phyloP scores from a whole-genome alignment of 2,888 invertebrate genomes.

The Drosophila meridionalis region DNA sequence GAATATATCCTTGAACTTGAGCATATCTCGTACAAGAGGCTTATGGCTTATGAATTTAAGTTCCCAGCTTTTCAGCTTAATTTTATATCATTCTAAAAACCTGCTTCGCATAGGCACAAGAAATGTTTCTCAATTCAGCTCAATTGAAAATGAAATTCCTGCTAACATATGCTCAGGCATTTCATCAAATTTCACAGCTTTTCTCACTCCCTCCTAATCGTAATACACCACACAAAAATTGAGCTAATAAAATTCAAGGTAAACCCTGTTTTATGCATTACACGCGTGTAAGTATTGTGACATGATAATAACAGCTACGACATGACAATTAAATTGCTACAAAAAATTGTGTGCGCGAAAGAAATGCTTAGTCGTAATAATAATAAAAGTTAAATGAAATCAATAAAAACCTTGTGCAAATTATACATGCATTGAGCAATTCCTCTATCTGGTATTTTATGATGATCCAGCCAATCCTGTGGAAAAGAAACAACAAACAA shows the following conservation, averaged over 20 bases:
- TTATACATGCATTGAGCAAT: slow-evolving; percentile 85
- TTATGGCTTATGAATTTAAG: not conserved
- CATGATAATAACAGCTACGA: slow-evolving; percentile 14
- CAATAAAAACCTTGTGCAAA: slow-evolving; percentile 85
- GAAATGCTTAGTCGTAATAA: slow-evolving; percentile 23
- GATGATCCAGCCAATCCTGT: slow-evolving; percentile 85
- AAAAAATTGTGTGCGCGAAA: not conserved
- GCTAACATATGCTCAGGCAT: not conserved
- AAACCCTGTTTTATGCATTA: not conserved
- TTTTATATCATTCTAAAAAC: not conserved
- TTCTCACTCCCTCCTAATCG: too few species aligned
- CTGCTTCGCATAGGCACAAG: not conserved
- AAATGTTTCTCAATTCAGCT: not conserved
- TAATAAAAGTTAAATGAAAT: slow-evolving; percentile 51
- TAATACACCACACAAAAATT: not conserved
- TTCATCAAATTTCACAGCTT: not conserved
- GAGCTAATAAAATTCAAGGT: not conserved
- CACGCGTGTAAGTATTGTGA: slow-evolving; percentile 6
- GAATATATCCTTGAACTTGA: not conserved
- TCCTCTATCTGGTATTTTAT: slow-evolving; percentile 85
- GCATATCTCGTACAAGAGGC: not conserved
- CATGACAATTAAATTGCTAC: not conserved
- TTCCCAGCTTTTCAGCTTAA: not conserved
- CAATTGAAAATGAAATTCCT: not conserved
- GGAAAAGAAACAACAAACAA: slow-evolving; percentile 71